phyloP scores from a whole-genome alignment of 2,797 vertebrate species.

The Xiphophorus birchmanni region DNA sequence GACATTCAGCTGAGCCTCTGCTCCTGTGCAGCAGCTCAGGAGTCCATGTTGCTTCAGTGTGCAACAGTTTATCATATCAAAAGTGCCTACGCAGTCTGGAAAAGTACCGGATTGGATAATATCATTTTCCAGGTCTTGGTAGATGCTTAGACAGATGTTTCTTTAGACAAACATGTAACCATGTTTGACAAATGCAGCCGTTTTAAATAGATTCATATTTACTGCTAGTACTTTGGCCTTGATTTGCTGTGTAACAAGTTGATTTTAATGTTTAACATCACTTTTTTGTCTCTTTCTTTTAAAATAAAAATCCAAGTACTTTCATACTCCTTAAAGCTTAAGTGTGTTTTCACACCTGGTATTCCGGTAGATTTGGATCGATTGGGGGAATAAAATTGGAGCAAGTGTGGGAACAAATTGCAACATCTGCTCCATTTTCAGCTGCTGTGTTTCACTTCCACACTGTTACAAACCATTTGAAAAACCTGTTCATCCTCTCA shows the following conservation, averaged over 20 bases:
- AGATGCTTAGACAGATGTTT: background rate
- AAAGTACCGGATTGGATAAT: background rate
- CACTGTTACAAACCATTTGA: no score
- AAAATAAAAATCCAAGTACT: background rate
- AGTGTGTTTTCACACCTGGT: no score
- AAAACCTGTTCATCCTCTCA: no score
- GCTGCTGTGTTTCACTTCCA: no score
- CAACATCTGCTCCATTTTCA: no score
- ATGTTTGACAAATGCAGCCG: background rate
- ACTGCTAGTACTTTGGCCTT: background rate
- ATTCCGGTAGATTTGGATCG: no score
- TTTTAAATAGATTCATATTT: background rate
- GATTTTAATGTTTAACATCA: background rate
- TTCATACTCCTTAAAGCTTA: background rate
- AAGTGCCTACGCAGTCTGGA: background rate
- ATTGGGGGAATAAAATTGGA: no score
- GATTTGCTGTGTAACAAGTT: background rate
- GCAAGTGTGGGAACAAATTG: no score
- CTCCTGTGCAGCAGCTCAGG: slow-evolving; percentile 55
- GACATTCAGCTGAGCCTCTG: slow-evolving; percentile 60
- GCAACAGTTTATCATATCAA: slow-evolving; percentile 55
- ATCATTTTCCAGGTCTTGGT: background rate
- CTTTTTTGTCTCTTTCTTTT: background rate
- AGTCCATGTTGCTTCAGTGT: slow-evolving; percentile 42
- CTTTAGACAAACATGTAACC: background rate